These are phyloP conservation scores for Megaceryle torquata DNA, from an alignment of 2,113 vertebrate species.

Conservation along the genomic window DNA sequence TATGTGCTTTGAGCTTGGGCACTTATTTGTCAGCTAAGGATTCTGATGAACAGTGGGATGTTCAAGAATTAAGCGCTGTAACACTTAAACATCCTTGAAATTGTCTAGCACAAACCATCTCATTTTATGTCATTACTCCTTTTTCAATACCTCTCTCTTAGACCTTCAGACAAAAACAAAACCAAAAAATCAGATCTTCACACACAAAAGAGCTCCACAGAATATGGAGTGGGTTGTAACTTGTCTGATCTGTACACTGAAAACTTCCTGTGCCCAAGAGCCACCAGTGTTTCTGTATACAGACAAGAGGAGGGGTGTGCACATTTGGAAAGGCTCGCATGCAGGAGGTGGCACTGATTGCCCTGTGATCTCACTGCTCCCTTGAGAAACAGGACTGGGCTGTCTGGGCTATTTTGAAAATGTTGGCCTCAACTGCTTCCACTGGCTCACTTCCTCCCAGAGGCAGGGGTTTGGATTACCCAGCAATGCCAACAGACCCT, in stretches of 20 bases:
- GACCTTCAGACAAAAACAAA: not conserved
- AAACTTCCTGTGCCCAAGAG: not conserved
- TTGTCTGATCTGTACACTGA: not conserved
- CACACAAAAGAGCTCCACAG: not conserved
- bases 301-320: not conserved
- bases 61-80: not conserved
- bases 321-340: not conserved
- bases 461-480: slow-evolving; percentile 13
- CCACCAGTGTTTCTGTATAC: not conserved
- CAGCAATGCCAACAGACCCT: not conserved
- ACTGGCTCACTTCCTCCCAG: slow-evolving; percentile 18
- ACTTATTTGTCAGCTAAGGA: not conserved
- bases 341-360: not conserved
- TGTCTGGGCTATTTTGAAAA: slow-evolving; percentile 5
- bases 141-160: not conserved
- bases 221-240: not conserved
- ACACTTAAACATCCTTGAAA: not conserved
- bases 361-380: not conserved
- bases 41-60: not conserved
- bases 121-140: not conserved
- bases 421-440: slow-evolving; percentile 4
- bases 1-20: not conserved
- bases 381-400: not conserved
- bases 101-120: not conserved
- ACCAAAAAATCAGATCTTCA: not conserved